These are phyloP conservation scores for Lycodopsis pacificus DNA, from an alignment of 2,797 vertebrate genomes.

Conservation along the genomic window DNA sequence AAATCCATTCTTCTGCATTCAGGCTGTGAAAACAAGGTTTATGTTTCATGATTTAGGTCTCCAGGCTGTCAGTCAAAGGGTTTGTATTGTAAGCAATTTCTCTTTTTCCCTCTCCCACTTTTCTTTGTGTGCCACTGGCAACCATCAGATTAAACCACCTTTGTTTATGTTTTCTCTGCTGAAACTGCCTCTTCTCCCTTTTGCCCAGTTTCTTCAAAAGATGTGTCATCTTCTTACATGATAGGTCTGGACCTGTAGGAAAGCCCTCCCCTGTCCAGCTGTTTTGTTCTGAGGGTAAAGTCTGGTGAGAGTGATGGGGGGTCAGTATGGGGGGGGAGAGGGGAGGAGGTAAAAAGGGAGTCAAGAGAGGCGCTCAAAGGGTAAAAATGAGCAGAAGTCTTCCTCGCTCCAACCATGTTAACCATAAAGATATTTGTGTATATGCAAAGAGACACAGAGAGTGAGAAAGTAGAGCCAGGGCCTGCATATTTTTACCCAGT, in stretches of 20 bases:
- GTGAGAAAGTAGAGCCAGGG: constrained; percentile 36
- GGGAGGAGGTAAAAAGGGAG: constrained; percentile 29
- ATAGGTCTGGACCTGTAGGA: constrained; percentile 79
- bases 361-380: constrained; percentile 50
- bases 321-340: constrained; percentile 41
- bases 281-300: constrained; percentile 73
- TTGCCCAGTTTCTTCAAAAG: constrained; percentile 71
- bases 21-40: constrained; percentile 60
- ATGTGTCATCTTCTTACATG: constrained; percentile 75
- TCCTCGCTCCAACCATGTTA: constrained; percentile 54
- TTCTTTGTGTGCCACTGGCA: constrained; percentile 69
- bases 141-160: constrained; percentile 77
- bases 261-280: constrained; percentile 75
- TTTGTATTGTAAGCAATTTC: constrained; percentile 80
- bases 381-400: constrained; percentile 48
- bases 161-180: constrained; percentile 73
- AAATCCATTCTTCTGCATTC: constrained; percentile 52
- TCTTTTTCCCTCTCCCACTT: constrained; percentile 54
- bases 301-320: constrained; percentile 66
- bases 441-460: constrained; percentile 32
- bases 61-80: constrained; percentile 73
- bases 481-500: constrained; percentile 62
- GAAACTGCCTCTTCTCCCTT: constrained; percentile 60
- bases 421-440: constrained; percentile 38
- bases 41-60: constrained; percentile 60